A percentile compares a stretch with the other conserved stretches of the same genome.
Conservation (phyloP, 2,888 invertebrate genomes). For the Hyles lineata region DNA sequence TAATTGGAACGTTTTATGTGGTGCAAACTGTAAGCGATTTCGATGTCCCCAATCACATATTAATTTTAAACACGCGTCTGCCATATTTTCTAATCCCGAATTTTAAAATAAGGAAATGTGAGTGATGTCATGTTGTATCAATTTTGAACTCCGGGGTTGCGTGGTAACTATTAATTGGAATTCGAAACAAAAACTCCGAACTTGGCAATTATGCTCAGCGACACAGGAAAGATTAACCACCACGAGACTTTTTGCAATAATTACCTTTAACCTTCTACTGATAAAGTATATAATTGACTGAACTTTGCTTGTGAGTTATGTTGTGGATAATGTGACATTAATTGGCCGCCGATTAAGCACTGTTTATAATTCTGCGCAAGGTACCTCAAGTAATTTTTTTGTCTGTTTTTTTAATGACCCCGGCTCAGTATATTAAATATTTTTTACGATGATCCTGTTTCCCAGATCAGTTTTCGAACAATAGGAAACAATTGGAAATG, state of each 20-base stretch:
- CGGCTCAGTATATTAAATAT: too few species aligned
- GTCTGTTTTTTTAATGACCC: too few species aligned
- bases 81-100: too few species aligned
- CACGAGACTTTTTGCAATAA: background rate
- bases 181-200: slow-evolving; percentile 1
- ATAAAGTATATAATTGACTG: slow-evolving; percentile 9
- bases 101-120: background rate
- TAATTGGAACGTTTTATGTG: too few species aligned
- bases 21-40: too few species aligned
- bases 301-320: background rate
- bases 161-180: background rate
- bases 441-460: too few species aligned
- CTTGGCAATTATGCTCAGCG: background rate
- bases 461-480: too few species aligned
- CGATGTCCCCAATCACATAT: too few species aligned
- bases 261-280: slow-evolving; percentile 7
- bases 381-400: too few species aligned
- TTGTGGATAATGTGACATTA: background rate
- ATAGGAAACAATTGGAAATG: too few species aligned
- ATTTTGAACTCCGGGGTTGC: background rate
- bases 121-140: background rate
- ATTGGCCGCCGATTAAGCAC: background rate
- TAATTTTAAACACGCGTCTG: too few species aligned
- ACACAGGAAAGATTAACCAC: slow-evolving; percentile 3
- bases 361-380: too few species aligned